Conservation (phyloP, 30 jellyfish, hydroid and myxozoan species). For the Aurelia aurita complex sp. Pacific region DNA sequence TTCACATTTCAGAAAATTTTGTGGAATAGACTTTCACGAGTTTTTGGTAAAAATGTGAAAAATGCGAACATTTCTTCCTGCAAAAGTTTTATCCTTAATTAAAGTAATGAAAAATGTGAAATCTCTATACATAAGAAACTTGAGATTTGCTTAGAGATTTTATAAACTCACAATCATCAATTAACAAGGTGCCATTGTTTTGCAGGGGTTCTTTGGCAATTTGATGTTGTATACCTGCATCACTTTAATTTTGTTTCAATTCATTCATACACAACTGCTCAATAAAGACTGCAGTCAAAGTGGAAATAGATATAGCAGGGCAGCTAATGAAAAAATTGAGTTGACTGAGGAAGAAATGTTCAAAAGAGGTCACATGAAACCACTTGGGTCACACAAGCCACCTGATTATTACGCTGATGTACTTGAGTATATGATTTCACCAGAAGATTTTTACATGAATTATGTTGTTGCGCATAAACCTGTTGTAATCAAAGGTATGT, state of each 20-base stretch:
- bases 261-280: not conserved
- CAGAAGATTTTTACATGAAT: conserved; percentile 86
- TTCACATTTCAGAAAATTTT: too few species aligned
- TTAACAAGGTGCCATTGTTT: too few species aligned
- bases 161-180: too few species aligned
- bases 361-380: conserved; percentile 80
- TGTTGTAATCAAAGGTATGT: conserved; percentile 75
- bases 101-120: too few species aligned
- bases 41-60: too few species aligned
- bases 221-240: too few species aligned
- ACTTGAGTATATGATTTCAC: conserved; percentile 81
- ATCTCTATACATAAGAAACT: too few species aligned
- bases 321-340: conserved; percentile 24
- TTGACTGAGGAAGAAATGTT: conserved; percentile 62
- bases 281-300: conserved; percentile 10
- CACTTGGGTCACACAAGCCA: conserved; percentile 85
- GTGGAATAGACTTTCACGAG: too few species aligned
- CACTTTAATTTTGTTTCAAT: not conserved
- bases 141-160: too few species aligned
- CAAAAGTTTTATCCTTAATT: too few species aligned
- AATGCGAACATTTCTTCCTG: too few species aligned
- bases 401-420: conserved; percentile 71
- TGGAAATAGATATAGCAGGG: conserved; percentile 45
- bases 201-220: too few species aligned
- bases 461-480: conserved; percentile 84